A percentile compares a stretch with the other conserved stretches of the same genome.
These are phyloP conservation scores for Toxotes jaculatrix DNA, from an alignment of 2,113 vertebrate genomes.

Conservation along the genomic window DNA sequence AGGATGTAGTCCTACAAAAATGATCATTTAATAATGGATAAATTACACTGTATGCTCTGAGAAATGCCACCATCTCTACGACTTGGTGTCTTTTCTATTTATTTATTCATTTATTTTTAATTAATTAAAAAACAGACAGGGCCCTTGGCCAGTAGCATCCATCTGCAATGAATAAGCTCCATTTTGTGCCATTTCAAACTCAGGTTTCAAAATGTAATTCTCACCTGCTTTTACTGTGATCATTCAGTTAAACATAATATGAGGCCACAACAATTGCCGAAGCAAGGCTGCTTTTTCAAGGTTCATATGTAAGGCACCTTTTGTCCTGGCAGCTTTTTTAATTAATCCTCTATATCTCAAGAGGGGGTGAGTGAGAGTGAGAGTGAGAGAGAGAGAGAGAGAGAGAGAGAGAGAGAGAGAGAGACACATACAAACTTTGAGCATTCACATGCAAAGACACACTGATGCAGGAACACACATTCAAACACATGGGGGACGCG, in stretches of 20 bases:
- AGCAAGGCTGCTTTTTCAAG: constrained; percentile 14
- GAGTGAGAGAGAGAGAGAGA: background rate
- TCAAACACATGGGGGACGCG: background rate
- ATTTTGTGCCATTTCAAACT: constrained; percentile 12
- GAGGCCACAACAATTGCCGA: background rate
- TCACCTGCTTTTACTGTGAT: constrained; percentile 8
- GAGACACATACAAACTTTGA: background rate
- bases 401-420: background rate
- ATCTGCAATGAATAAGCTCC: constrained; percentile 15
- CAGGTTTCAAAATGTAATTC: constrained; percentile 16
- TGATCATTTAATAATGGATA: background rate
- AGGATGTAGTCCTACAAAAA: background rate
- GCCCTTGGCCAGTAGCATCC: background rate
- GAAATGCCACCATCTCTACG: background rate
- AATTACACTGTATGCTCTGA: background rate
- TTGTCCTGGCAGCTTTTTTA: constrained; percentile 39
- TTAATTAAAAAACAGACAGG: background rate
- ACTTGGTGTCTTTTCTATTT: background rate
- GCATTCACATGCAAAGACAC: background rate
- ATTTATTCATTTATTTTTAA: background rate
- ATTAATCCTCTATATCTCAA: constrained; percentile 20
- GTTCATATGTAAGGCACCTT: constrained; percentile 32
- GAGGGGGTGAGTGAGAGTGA: background rate
- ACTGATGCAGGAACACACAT: background rate
- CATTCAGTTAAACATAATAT: constrained; percentile 38